Percentiles rank a stretch among this genome's conserved stretches.
Evolutionary conservation across 2,888 invertebrate genomes (phyloP).

Genomic region (Pristionchus arcanus): DNA sequence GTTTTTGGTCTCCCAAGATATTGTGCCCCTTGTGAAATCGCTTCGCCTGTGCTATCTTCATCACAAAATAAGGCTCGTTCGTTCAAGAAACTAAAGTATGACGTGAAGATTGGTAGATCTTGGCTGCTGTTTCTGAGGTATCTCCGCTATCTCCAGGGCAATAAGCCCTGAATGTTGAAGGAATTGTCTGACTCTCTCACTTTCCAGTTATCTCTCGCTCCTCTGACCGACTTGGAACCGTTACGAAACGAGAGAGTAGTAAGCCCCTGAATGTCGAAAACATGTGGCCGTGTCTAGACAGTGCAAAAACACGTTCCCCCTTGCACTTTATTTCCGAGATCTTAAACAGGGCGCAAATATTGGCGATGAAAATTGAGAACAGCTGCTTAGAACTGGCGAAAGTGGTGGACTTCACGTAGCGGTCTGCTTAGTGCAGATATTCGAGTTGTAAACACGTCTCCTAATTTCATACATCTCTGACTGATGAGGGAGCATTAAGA

Average conservation of each 20-base stretch:
- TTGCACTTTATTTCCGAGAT: not conserved
- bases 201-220: too few species aligned
- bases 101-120: not conserved
- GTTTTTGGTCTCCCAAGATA: too few species aligned
- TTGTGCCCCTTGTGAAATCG: too few species aligned
- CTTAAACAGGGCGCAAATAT: not conserved
- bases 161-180: not conserved
- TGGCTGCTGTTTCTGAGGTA: not conserved
- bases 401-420: not conserved
- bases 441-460: not conserved
- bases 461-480: too few species aligned
- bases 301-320: not conserved
- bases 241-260: too few species aligned
- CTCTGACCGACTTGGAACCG: too few species aligned
- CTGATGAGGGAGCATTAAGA: too few species aligned
- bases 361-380: not conserved
- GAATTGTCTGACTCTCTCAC: too few species aligned
- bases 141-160: not conserved
- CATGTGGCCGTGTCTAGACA: not conserved
- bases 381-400: not conserved
- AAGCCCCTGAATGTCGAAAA: not conserved
- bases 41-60: too few species aligned
- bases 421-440: not conserved
- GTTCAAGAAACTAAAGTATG: too few species aligned
- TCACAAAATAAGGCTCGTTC: too few species aligned